Base-by-base conservation (phyloP, 2,113 vertebrate species). In the Prunella fulvescens region DNA sequence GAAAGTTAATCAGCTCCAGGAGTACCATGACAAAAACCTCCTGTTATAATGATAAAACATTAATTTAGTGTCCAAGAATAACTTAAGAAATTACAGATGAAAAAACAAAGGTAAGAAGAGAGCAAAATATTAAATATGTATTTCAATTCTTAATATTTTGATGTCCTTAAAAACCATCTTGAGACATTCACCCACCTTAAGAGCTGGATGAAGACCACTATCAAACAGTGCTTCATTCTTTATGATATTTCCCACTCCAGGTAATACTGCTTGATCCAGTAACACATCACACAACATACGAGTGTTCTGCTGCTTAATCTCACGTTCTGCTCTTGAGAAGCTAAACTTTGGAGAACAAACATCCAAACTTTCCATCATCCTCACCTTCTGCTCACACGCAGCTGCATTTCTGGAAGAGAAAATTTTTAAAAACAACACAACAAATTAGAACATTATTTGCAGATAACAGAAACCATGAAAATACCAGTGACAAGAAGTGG, bases 181-280 rank as follows among this genome's bases (percentile, higher is more conserved):
- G 26, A 80, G 54, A 95, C 20, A 77, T 70, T 86, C 29, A 81
- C 92, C 11, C 98, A 99, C 99, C 98, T 98, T 98, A 88, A 99
- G 94, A 86, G 98, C 98, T 87, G 99, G 99, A 92, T 99, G 98
- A 60, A 99, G 97, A 80, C 98, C 98, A 29, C 98, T 98, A 97
- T 99, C 98, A 96, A 99, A 99, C 25, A 99, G 98, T 24, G 98
- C 98, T 98, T 99, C 99, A 28, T 99, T 99, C 98, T 98, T 99
- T 96, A 99, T 99, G 94, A 99, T 99, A 96, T 99, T 99, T 76
- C 99, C 99, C 7, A 99, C 99, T 48, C 99, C 99, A 6, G 99
- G 99, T 93, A 99, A 97, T 61, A 99, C 97, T 53, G 97, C 90
- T 96, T 99, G 99, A 97, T 99, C 99, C 82, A 99, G 92, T 67